These are phyloP conservation scores for Spialia ferax DNA, from an alignment of 2,888 invertebrate species.

Conservation along the genomic window DNA sequence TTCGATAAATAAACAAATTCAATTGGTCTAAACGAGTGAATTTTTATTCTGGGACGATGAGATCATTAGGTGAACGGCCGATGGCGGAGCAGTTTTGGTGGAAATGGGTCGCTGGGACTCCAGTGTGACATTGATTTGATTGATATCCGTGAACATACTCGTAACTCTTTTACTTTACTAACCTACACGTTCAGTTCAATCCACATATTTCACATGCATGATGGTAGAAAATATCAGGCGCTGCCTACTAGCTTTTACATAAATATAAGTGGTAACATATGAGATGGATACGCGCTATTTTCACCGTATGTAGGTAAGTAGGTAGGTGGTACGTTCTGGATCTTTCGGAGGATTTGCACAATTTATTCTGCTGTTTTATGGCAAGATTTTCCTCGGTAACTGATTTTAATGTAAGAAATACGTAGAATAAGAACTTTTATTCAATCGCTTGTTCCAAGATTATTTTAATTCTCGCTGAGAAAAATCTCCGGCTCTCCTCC, in stretches of 20 bases:
- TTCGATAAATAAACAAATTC: slow-evolving; percentile 78
- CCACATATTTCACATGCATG: no score
- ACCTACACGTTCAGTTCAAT: no score
- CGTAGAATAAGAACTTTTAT: no score
- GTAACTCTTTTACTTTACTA: not conserved
- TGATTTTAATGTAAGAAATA: no score
- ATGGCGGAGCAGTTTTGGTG: slow-evolving; percentile 56
- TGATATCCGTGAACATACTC: slow-evolving; percentile 44
- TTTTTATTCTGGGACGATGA: slow-evolving; percentile 82
- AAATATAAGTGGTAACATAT: not conserved
- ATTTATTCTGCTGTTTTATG: no score
- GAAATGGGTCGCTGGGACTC: slow-evolving; percentile 75
- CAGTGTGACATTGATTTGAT: slow-evolving; percentile 73
- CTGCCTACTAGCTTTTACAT: no score
- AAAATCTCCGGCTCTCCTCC: no score
- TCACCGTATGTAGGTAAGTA: not conserved
- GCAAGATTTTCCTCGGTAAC: no score
- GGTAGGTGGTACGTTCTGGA: not conserved
- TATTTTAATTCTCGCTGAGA: no score
- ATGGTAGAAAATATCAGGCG: no score
- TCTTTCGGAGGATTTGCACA: no score
- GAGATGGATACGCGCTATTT: not conserved
- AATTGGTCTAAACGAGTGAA: slow-evolving; percentile 78
- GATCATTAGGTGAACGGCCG: slow-evolving; percentile 83
- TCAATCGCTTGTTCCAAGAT: no score